A percentile compares a stretch with the other conserved stretches of the same genome.
Evolutionary conservation across 2,888 invertebrate genomes (phyloP).

Genomic region (Cataglyphis albicans): DNA sequence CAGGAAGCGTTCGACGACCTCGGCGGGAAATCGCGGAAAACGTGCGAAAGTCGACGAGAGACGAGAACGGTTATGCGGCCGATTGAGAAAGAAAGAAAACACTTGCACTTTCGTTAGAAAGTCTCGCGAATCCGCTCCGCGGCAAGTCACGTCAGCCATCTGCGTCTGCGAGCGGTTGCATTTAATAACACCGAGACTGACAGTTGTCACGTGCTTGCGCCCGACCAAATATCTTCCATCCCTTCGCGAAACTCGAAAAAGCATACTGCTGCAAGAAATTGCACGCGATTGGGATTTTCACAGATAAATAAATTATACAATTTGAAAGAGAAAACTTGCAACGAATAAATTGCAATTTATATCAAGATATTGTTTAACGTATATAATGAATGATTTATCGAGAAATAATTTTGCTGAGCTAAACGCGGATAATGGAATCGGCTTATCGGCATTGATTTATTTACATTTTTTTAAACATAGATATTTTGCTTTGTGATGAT

Average conservation of each 20-base stretch:
- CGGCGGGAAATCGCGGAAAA: slow-evolving; percentile 82
- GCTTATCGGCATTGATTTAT: slow-evolving; percentile 25
- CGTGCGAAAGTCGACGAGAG: slow-evolving; percentile 77
- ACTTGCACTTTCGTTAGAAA: slow-evolving; percentile 86
- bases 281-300: neutral
- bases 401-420: neutral
- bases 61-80: slow-evolving; percentile 76
- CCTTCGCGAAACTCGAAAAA: slow-evolving; percentile 12
- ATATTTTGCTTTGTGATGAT: slow-evolving; percentile 18
- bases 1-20: slow-evolving; percentile 73
- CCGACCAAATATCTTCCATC: slow-evolving; percentile 68
- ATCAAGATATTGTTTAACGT: neutral
- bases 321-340: neutral
- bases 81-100: slow-evolving; percentile 81
- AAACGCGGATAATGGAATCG: neutral
- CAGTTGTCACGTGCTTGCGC: slow-evolving; percentile 63
- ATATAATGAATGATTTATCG: neutral
- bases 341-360: neutral
- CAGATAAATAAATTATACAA: neutral
- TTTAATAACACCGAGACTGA: slow-evolving; percentile 44
- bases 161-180: slow-evolving; percentile 62
- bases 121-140: slow-evolving; percentile 81
- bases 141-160: slow-evolving; percentile 64
- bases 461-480: slow-evolving; percentile 20
- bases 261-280: neutral